These are phyloP conservation scores for Struthio camelus DNA, from an alignment of 2,113 vertebrate genomes.

Conservation along the genomic window DNA sequence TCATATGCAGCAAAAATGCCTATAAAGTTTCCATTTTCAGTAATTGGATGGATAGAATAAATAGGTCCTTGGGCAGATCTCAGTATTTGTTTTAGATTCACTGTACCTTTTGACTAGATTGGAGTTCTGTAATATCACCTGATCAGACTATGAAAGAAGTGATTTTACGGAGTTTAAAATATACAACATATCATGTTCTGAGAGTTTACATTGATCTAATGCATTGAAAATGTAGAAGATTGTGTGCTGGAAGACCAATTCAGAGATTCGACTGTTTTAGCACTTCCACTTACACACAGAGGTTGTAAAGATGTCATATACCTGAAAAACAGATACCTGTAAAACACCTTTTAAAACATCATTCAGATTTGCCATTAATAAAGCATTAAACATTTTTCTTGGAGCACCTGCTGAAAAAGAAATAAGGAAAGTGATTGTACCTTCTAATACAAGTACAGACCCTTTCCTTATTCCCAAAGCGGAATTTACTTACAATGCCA, in stretches of 20 bases:
- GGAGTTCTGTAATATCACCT: neutral
- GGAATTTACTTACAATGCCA: neutral
- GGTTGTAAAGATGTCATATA: neutral
- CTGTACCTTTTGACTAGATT: neutral
- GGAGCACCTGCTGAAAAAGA: slow-evolving; percentile 9
- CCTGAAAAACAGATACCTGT: slow-evolving; percentile 2
- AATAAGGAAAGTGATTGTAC: neutral
- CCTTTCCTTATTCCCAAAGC: neutral
- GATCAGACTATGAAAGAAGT: neutral
- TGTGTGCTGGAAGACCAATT: neutral
- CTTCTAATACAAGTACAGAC: neutral
- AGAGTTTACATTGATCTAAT: neutral
- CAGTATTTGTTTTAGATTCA: neutral
- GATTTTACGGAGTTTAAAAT: slow-evolving; percentile 3
- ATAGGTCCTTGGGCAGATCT: neutral
- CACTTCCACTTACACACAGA: neutral
- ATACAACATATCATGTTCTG: neutral
- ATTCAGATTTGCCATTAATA: slow-evolving; percentile 15
- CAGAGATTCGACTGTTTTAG: slow-evolving; percentile 38
- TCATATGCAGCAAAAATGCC: neutral
- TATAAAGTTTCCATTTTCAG: neutral
- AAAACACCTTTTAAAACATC: neutral
- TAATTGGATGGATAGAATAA: neutral
- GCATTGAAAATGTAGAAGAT: slow-evolving; percentile 2
- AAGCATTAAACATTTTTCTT: slow-evolving; percentile 13